Evolutionary conservation across 2,113 vertebrate species (phyloP).

Genomic region (Bubalus kerabau): DNA sequence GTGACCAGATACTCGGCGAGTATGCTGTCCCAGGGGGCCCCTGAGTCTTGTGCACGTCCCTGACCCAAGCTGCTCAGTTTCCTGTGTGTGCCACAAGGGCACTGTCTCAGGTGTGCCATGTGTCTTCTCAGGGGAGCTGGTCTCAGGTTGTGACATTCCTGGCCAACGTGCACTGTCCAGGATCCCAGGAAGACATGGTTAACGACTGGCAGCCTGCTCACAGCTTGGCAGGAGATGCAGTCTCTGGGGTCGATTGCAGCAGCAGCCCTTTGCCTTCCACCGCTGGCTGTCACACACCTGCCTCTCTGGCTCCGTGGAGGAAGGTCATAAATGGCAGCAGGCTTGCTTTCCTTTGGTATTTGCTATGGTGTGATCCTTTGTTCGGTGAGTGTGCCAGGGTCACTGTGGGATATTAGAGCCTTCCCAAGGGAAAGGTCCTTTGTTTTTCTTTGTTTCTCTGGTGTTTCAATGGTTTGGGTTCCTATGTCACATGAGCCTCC

Average conservation of each 20-base stretch:
- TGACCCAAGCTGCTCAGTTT: not conserved
- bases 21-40: not conserved
- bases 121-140: not conserved
- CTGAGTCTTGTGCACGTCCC: not conserved
- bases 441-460: not conserved
- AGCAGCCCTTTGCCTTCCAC: not conserved
- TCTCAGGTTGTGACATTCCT: not conserved
- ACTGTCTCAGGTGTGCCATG: not conserved
- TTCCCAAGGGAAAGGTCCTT: not conserved
- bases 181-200: not conserved
- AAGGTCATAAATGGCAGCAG: not conserved
- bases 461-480: not conserved
- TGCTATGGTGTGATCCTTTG: not conserved
- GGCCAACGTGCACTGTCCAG: not conserved
- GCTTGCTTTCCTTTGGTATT: not conserved
- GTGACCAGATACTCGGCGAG: accelerated
- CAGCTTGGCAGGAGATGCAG: not conserved
- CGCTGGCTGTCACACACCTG: not conserved
- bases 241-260: not conserved
- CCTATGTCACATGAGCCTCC: not conserved
- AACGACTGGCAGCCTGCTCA: not conserved
- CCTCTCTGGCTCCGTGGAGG: not conserved
- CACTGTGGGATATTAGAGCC: not conserved
- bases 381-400: not conserved
- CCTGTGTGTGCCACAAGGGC: not conserved